phyloP scores from a whole-genome alignment of 2,888 invertebrate species.

The Zhengitettix transpicula region DNA sequence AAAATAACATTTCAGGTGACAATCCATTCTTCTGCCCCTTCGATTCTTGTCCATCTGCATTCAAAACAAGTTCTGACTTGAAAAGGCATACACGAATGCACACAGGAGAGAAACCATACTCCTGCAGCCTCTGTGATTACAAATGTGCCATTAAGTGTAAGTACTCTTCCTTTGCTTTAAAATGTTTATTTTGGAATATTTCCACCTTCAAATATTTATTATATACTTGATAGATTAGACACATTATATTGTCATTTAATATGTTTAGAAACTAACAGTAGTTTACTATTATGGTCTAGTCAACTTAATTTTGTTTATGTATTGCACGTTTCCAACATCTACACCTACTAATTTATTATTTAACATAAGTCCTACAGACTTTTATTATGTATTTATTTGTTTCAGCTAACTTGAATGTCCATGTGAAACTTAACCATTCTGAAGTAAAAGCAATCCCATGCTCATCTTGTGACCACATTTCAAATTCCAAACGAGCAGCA shows the following conservation, averaged over 20 bases:
- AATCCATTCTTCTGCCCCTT: constrained; percentile 21
- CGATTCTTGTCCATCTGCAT: constrained; percentile 23
- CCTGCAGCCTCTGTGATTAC: constrained; percentile 22
- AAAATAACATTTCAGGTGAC: constrained; percentile 16
- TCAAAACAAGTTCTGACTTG: constrained; percentile 30
- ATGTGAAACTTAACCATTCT: constrained; percentile 22
- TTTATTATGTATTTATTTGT: background rate
- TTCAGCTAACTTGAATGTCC: constrained; percentile 23
- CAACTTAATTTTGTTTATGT: no score
- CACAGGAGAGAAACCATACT: constrained; percentile 20
- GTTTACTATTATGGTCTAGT: no score
- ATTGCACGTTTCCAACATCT: no score
- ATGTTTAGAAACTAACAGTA: no score
- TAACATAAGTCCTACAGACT: no score
- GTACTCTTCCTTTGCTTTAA: constrained; percentile 1
- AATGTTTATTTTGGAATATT: background rate
- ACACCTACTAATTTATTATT: no score
- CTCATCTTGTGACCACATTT: constrained; percentile 19
- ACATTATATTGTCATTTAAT: no score
- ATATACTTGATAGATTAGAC: no score
- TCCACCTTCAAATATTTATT: no score
- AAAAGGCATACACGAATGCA: constrained; percentile 24
- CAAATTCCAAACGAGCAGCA: constrained; percentile 20
- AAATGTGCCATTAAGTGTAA: constrained; percentile 22
- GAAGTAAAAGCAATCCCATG: constrained; percentile 19